phyloP scores from a whole-genome alignment of 2,797 vertebrate species.

The Sciurus vulgaris region DNA sequence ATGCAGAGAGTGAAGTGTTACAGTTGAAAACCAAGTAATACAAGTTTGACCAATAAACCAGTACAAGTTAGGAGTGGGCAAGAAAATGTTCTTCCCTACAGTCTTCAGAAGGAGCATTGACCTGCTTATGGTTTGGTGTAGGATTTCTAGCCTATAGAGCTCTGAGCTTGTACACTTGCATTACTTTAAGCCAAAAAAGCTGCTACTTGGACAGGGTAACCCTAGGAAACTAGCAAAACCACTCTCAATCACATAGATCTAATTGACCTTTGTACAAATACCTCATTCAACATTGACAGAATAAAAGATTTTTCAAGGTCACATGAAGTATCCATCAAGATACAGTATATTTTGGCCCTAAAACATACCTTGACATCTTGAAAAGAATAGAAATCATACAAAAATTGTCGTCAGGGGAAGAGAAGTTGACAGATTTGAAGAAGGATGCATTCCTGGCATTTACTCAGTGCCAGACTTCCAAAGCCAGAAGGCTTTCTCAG shows the following conservation, averaged over 20 bases:
- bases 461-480: too few relatives aligned
- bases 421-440: too few relatives aligned
- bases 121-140: too few relatives aligned
- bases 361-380: too few relatives aligned
- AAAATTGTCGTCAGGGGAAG: too few relatives aligned
- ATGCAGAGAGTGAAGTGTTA: too few relatives aligned
- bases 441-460: too few relatives aligned
- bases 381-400: background rate
- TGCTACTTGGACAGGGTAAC: background rate
- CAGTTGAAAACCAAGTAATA: background rate
- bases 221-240: background rate
- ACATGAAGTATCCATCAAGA: background rate
- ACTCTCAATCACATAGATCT: background rate
- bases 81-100: background rate
- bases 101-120: too few relatives aligned
- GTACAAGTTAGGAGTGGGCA: background rate
- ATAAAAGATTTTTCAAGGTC: background rate
- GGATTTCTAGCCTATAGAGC: too few relatives aligned
- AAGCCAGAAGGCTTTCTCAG: too few relatives aligned
- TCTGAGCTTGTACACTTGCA: background rate
- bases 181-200: background rate
- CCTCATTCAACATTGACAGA: background rate
- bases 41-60: too few relatives aligned
- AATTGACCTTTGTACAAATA: background rate
- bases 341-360: background rate